Evolutionary conservation across 2,888 invertebrate genomes (phyloP), one percentile per base, ranked within the genome.

Genomic region (Thecophora atra): DNA sequence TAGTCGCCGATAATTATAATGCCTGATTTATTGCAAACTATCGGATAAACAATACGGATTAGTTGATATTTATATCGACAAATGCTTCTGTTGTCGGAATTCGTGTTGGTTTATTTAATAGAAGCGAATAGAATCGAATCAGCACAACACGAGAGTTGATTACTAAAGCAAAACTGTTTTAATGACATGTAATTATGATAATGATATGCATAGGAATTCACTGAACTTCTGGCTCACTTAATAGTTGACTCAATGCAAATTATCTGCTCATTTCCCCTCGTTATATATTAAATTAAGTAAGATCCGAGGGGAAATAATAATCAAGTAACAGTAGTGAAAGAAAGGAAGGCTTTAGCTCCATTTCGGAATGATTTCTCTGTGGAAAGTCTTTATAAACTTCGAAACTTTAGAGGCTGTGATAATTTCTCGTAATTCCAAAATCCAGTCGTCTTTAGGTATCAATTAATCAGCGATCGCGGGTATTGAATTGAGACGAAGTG

Each of bases 81-180:
- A n/a, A n/a, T n/a, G n/a, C n/a, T n/a, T n/a, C n/a, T n/a, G n/a
- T 64, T 64, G 24, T 47, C 4, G 42, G 3, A 62, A 73, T 70
- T 47, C 62, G 69, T 70, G 21, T 24, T 28, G 44, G 44, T 2
- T 47, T 6, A n/a, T n/a, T n/a, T n/a, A 24, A 21, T 2, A 21
- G 56, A 56, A 21, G 19, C 6, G 11, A 37, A 37, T 11, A 37
- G 37, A 37, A 37, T 37, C 7, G 19, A 19, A 17, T 21, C 4
- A 56, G 26, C 24, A 11, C 6, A 56, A 56, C 42, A 44, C 17
- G 64, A 17, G 51, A 30, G 19, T 70, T 62, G 52, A 17, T 63
- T 62, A 54, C 54, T 30, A 71, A 74, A 74, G 69, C 70, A 24
- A 44, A 47, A 42, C n/a, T 65, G 54, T 70, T 73, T 70, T 70